phyloP scores from a whole-genome alignment of 2,113 vertebrate species.

The Diphyllodes magnificus region DNA sequence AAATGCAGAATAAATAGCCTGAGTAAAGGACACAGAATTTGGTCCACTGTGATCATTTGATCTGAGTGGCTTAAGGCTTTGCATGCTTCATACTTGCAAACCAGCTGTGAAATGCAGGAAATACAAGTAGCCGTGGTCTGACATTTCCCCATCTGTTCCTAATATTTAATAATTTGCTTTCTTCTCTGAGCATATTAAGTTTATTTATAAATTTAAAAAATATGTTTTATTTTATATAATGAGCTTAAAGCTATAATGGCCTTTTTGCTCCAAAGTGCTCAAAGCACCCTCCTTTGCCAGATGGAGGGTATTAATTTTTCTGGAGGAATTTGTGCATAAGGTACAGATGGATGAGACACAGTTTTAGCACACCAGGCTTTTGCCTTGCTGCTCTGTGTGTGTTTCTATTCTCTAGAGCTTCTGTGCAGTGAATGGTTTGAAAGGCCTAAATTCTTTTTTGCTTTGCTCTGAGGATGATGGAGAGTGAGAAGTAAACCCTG shows the following conservation, averaged over 20 bases:
- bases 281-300: background rate
- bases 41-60: constrained; percentile 29
- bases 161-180: constrained; percentile 64
- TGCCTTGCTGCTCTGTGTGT: background rate
- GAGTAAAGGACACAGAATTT: background rate
- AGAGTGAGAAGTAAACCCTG: background rate
- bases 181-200: constrained; percentile 44
- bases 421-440: background rate
- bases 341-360: background rate
- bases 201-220: constrained; percentile 47
- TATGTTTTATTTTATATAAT: constrained; percentile 46
- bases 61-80: constrained; percentile 22
- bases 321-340: background rate
- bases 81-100: constrained; percentile 4
- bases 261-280: constrained; percentile 33
- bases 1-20: constrained; percentile 21
- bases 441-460: background rate
- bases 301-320: constrained; percentile 29
- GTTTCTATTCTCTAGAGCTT: background rate
- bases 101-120: constrained; percentile 50
- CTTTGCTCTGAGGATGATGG: background rate
- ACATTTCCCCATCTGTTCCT: constrained; percentile 54
- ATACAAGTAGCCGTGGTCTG: constrained; percentile 36
- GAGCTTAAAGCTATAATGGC: constrained; percentile 33
- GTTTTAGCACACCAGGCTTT: background rate